A percentile compares a stretch with the other conserved stretches of the same genome.
Evolutionary conservation across 2,113 vertebrate genomes (phyloP).

Genomic region (Apodemus speciosus): DNA sequence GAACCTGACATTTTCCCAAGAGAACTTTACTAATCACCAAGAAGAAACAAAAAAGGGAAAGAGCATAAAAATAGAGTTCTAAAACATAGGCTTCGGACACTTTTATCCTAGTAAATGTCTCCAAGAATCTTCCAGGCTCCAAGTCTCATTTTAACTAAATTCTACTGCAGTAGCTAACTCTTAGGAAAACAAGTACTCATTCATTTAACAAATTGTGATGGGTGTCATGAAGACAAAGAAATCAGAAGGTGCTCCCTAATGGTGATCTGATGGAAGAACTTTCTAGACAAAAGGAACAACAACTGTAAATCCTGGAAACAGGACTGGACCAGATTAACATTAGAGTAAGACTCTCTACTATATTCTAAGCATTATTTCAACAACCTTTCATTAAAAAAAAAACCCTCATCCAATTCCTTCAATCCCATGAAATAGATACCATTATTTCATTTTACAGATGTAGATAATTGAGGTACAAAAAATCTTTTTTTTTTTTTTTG

Average conservation of each 20-base stretch:
- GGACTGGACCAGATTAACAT: not conserved
- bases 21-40: constrained; percentile 39
- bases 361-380: constrained; percentile 1
- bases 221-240: not conserved
- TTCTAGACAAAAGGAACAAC: not conserved
- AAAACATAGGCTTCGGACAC: constrained; percentile 25
- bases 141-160: not conserved
- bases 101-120: constrained; percentile 11
- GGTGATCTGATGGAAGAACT: not conserved
- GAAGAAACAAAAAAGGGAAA: constrained; percentile 41
- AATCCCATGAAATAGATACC: not conserved
- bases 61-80: constrained; percentile 54
- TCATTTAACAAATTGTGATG: not conserved
- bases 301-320: not conserved
- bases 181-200: not conserved
- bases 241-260: not conserved
- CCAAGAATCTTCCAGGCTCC: not conserved
- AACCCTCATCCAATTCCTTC: not conserved
- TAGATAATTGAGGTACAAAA: constrained; percentile 1
- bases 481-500: too few relatives aligned
- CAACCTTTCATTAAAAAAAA: not conserved
- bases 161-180: not conserved
- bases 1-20: constrained; percentile 43
- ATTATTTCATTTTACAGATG: not conserved
- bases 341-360: not conserved